Evolutionary conservation across 2,797 vertebrate genomes (phyloP).

Genomic region (Naso thynnoides): DNA sequence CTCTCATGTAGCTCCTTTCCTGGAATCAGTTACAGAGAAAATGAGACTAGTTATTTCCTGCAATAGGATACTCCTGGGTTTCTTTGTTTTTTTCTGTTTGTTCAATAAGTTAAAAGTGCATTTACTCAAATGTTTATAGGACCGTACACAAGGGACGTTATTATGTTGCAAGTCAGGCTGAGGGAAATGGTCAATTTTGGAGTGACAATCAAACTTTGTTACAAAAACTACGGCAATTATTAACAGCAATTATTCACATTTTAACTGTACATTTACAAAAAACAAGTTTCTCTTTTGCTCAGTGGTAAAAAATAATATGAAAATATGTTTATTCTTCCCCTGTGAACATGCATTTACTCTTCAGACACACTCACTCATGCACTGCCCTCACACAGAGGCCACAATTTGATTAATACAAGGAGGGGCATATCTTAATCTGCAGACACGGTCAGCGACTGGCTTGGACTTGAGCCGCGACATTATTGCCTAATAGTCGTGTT

Average conservation of each 20-base stretch:
- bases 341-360: slow-evolving; percentile 30
- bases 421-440: slow-evolving; percentile 82
- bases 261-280: slow-evolving; percentile 16
- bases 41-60: slow-evolving; percentile 92
- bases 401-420: slow-evolving; percentile 80
- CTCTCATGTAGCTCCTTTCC: slow-evolving; percentile 83
- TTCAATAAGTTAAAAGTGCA: slow-evolving; percentile 88
- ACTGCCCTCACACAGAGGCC: slow-evolving; percentile 67
- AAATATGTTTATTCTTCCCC: neutral
- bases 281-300: slow-evolving; percentile 15
- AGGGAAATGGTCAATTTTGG: slow-evolving; percentile 54
- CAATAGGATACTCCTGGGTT: slow-evolving; percentile 95
- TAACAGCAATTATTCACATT: slow-evolving; percentile 41
- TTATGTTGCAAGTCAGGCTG: slow-evolving; percentile 58
- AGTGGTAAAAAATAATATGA: slow-evolving; percentile 36
- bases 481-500: slow-evolving; percentile 86
- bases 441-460: slow-evolving; percentile 73
- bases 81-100: slow-evolving; percentile 87
- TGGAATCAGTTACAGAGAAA: slow-evolving; percentile 93
- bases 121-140: slow-evolving; percentile 81
- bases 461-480: slow-evolving; percentile 84
- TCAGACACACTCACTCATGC: slow-evolving; percentile 58
- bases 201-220: slow-evolving; percentile 55
- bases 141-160: slow-evolving; percentile 70
- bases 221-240: slow-evolving; percentile 21